Percentiles rank a stretch among this genome's conserved stretches.
Evolutionary conservation across 2,888 invertebrate genomes (phyloP).

Genomic region (Leptinotarsa tumamoca): DNA sequence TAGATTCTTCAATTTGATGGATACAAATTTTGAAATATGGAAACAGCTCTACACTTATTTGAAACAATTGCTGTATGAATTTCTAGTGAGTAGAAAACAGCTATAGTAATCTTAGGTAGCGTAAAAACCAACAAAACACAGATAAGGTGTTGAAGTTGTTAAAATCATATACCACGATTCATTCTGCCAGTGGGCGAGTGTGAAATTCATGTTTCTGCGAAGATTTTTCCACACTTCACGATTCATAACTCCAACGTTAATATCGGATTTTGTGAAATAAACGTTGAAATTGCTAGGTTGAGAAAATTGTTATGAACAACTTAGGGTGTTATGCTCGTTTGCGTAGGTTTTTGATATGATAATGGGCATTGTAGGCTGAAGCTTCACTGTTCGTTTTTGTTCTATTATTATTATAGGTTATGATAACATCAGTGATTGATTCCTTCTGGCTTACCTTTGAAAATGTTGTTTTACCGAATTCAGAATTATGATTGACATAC

Average conservation of each 20-base stretch:
- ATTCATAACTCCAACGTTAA: constrained; percentile 28
- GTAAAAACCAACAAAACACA: constrained; percentile 24
- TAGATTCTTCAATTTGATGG: too few relatives aligned
- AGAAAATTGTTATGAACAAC: constrained; percentile 27
- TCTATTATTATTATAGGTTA: not conserved
- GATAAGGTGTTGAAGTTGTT: constrained; percentile 25
- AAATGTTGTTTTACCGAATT: too few relatives aligned
- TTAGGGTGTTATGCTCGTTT: constrained; percentile 26
- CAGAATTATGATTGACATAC: too few relatives aligned
- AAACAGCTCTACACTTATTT: not conserved
- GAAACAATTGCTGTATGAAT: constrained; percentile 5
- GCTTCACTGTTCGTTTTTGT: not conserved
- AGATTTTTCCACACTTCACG: constrained; percentile 20
- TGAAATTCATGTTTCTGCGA: not conserved
- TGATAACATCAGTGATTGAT: not conserved
- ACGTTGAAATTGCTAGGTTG: constrained; percentile 31
- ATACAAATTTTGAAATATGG: too few relatives aligned
- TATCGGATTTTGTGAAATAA: constrained; percentile 28
- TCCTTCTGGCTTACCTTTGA: not conserved
- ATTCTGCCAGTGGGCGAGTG: constrained; percentile 22
- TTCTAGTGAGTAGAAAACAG: constrained; percentile 2
- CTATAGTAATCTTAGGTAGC: constrained; percentile 23
- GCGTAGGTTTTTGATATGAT: constrained; percentile 32
- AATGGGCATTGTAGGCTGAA: constrained; percentile 14
- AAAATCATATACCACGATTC: constrained; percentile 12